Base-by-base conservation (phyloP, 2,888 invertebrate genomes). In the Thereva nobilitata region DNA sequence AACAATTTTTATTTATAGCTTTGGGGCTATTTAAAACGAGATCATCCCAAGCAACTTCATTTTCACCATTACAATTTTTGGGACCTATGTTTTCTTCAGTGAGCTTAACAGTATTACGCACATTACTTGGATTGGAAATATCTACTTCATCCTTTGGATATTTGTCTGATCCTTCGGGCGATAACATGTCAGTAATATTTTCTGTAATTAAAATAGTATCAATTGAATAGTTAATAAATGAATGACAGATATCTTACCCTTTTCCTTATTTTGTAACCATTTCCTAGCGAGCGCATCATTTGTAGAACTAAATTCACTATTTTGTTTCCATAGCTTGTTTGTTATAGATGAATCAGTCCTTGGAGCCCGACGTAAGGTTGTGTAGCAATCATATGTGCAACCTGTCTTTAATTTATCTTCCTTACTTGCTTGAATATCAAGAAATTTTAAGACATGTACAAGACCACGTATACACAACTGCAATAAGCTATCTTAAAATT, bases 401-500 rank as follows among this genome's bases (percentile, higher is more conserved):
- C 79, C 64, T 6, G 61, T 50, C 52, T 66, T 76, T 4, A 76
- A 76, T 10, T 78, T 77, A 72, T 81, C 81, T 59, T 83, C 86
- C 80, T 90, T 91, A 76, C 87, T 87, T 55, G 94, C 92, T 83
- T 93, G 92, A 76, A 90, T 90, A 80, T 95, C 95, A 73, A 97
- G 84, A 83, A 91, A 95, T 81, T 96, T 96, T 84, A 95, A 95
- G 75, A 97, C 93, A 82, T 97, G 96, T 77, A 94, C 92, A 77
- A 93, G 87, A 74, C 97, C 96, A 79, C 95, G 88, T 82, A 90
- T 90, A 83, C 95, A 96, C 73, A 93, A 84, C 93, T 93, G 12
- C 49, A 81, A 5, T 79, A 72, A 54, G 34, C 6, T 40, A 7
- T 10, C 41, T 4, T n/a, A 34, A 34, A 64, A 54, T 52, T n/a